Base-by-base conservation (phyloP, 2,888 invertebrate species). In the Pammene aurita region DNA sequence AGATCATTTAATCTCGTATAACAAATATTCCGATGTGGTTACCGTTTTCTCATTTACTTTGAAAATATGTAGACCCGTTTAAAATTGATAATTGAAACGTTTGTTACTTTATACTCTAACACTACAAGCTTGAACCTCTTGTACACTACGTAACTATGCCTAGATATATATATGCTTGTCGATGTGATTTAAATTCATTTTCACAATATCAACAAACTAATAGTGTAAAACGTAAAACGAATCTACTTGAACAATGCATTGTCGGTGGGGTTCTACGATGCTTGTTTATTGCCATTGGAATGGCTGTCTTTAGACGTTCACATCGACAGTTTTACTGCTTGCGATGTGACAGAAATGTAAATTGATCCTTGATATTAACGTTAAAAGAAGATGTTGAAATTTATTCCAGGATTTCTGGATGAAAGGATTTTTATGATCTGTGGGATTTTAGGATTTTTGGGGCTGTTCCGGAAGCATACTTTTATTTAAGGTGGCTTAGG, bases 341-440 rank as follows among this genome's bases (percentile, higher is more conserved):
- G 83, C 83, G 86, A 87, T 87, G 85, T 85, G 85, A 84, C 84
- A 81, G 82, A 86, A 85, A 87, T 87, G 85, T 85, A 83, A 86
- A 85, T 84, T 78, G 74, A 73, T 71, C 77, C 79, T 81, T 79
- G 34, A 60, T 66, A 50, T 48, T 54, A 11, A 65, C 61, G 63
- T 56, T 55, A 63, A 67, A 67, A 62, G 41, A 60, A 48, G 11
- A 57, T 58, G 26, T 63, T 18, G 52, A 44, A 18, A 41, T 50
- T 57, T 57, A 56, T 63, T 42, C 42, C 1, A 42, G n/a, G 44
- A 44, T 63, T 46, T 18, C 61, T 18, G 16, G 44, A 42, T 48
- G 38, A 50, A 61, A 48, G 7, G 16, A 48, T 13, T 16, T 68
- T 54, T 55, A 65, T 44, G 61, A 41, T 56, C n/a, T 10, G 7